Evolutionary conservation across 2,888 invertebrate species (phyloP).

Genomic region (Leucoma salicis): DNA sequence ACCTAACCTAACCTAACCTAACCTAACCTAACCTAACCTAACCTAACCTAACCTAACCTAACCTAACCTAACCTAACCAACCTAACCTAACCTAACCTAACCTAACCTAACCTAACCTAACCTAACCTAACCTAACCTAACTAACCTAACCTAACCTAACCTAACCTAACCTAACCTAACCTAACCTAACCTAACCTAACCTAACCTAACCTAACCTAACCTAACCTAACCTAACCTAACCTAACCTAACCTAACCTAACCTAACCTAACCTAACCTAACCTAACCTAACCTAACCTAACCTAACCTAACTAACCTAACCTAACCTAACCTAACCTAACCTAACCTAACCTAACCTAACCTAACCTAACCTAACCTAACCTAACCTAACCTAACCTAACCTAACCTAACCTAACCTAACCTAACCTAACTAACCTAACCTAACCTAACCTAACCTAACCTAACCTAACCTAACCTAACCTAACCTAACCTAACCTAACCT

Average conservation of each 20-base stretch:
- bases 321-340: slow-evolving; percentile 12
- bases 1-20: slow-evolving; percentile 6
- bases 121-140: slow-evolving; percentile 6
- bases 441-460: slow-evolving; percentile 24
- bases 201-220: slow-evolving; percentile 8
- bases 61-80: slow-evolving; percentile 6
- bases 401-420: slow-evolving; percentile 28
- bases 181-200: slow-evolving; percentile 8
- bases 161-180: slow-evolving; percentile 8
- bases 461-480: slow-evolving; percentile 26
- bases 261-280: slow-evolving; percentile 12
- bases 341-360: slow-evolving; percentile 12
- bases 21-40: slow-evolving; percentile 1
- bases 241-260: slow-evolving; percentile 10
- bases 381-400: slow-evolving; percentile 14
- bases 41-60: slow-evolving; percentile 5
- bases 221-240: slow-evolving; percentile 8
- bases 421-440: slow-evolving; percentile 27
- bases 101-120: slow-evolving; percentile 6
- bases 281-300: slow-evolving; percentile 11
- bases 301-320: slow-evolving; percentile 12
- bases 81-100: slow-evolving; percentile 6
- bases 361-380: slow-evolving; percentile 16
- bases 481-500: slow-evolving; percentile 7
- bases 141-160: slow-evolving; percentile 8